phyloP scores from a whole-genome alignment of 2,888 invertebrate genomes.

The Sphaerolaimus hirsutus region DNA sequence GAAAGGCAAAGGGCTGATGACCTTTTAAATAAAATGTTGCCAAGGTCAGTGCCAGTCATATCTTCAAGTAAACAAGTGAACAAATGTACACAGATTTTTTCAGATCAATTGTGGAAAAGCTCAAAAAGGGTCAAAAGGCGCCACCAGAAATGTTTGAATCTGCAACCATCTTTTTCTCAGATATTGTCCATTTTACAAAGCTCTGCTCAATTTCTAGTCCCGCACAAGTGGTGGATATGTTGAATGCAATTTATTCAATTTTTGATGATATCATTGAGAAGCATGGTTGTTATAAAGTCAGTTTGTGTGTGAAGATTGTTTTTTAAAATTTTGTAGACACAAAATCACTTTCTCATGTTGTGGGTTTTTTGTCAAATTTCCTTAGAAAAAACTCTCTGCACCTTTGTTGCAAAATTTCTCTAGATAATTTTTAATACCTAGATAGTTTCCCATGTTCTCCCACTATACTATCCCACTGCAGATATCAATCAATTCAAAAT shows the following conservation, averaged over 20 bases:
- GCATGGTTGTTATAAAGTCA: background rate
- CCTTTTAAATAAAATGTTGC: constrained; percentile 2
- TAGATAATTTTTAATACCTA: too few relatives aligned
- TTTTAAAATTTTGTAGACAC: too few relatives aligned
- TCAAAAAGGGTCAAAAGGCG: background rate
- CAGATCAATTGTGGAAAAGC: background rate
- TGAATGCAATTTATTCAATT: background rate
- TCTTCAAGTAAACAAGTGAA: background rate
- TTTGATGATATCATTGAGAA: background rate
- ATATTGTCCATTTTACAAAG: background rate
- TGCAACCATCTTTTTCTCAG: background rate
- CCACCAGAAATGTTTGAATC: background rate
- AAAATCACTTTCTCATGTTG: too few relatives aligned
- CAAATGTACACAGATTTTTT: background rate
- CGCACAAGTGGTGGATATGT: background rate
- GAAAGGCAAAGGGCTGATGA: constrained; percentile 3
- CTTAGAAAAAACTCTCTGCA: too few relatives aligned
- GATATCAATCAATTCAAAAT: too few relatives aligned
- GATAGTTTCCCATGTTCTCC: too few relatives aligned
- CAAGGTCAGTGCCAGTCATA: background rate
- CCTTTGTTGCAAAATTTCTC: too few relatives aligned
- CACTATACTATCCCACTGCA: too few relatives aligned
- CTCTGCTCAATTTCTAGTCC: background rate
- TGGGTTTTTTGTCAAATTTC: too few relatives aligned
- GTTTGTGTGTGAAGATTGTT: background rate